phyloP scores from a whole-genome alignment of 2,888 invertebrate species.

The Agapostemon virescens region DNA sequence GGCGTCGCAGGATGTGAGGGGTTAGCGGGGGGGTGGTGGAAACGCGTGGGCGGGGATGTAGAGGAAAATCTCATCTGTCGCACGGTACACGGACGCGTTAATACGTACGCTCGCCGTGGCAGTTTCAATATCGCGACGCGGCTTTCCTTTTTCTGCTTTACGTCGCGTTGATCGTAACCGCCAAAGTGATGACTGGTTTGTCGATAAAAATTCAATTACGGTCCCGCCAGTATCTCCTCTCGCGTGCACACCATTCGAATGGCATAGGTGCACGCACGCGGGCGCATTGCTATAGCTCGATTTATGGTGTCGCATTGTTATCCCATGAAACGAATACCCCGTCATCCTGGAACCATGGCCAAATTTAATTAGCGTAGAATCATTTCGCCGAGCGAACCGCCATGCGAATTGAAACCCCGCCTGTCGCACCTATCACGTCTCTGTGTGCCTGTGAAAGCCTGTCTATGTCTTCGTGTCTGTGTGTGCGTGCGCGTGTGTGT shows the following conservation, averaged over 20 bases:
- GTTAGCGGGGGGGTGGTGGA: too few species aligned
- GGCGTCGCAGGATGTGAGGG: too few species aligned
- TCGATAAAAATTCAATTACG: conserved; percentile 18
- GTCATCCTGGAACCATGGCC: not conserved
- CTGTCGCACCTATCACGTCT: too few species aligned
- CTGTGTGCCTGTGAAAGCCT: too few species aligned
- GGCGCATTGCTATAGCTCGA: too few species aligned
- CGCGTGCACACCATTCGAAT: not conserved
- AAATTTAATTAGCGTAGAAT: not conserved
- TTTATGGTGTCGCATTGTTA: conserved; percentile 5
- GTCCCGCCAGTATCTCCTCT: not conserved
- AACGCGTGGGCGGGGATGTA: too few species aligned
- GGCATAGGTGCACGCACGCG: not conserved
- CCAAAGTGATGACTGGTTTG: conserved; percentile 1
- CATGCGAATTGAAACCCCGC: not conserved
- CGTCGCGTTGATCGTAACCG: not conserved
- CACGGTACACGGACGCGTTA: not conserved
- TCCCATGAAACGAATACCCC: not conserved
- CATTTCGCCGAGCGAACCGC: not conserved
- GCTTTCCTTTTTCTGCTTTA: not conserved
- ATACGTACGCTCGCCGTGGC: conserved; percentile 4
- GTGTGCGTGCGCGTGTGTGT: not conserved
- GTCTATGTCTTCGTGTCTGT: too few species aligned
- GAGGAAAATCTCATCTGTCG: not conserved
- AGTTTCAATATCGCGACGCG: not conserved